A percentile compares a stretch with the other conserved stretches of the same genome.
phyloP scores from a whole-genome alignment of 2,797 vertebrate species.

The Schizothorax lantsangensis region DNA sequence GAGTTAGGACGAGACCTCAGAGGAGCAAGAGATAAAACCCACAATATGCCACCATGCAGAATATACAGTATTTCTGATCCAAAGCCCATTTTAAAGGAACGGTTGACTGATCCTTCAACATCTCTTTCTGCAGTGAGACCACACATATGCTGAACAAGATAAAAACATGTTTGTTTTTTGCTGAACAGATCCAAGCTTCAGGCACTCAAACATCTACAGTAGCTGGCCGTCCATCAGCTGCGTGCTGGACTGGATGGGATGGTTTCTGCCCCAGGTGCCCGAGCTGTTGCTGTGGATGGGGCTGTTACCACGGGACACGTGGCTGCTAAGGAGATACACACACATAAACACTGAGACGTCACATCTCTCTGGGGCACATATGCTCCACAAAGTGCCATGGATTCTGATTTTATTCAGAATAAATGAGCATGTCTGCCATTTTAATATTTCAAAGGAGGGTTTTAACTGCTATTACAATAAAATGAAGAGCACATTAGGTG shows the following conservation, averaged over 20 bases:
- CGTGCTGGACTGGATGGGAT: neutral
- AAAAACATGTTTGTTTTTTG: neutral
- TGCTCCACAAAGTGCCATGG: neutral
- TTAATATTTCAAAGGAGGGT: neutral
- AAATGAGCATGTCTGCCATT: neutral
- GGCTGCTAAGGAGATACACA: slow-evolving; percentile 34
- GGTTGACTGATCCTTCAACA: neutral
- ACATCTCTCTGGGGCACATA: slow-evolving; percentile 16
- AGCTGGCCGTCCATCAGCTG: slow-evolving; percentile 66
- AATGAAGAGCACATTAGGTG: neutral
- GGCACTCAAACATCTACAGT: slow-evolving; percentile 64
- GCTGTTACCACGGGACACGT: slow-evolving; percentile 72
- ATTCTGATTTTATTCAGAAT: neutral
- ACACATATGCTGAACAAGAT: slow-evolving; percentile 1
- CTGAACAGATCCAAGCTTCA: neutral
- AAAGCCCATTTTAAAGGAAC: neutral
- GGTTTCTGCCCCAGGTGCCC: slow-evolving; percentile 71
- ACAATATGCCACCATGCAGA: neutral
- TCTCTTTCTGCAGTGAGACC: neutral
- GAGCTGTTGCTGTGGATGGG: slow-evolving; percentile 83
- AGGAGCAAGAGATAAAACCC: slow-evolving; percentile 19
- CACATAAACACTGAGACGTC: slow-evolving; percentile 24
- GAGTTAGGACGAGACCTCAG: slow-evolving; percentile 28
- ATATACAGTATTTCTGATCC: slow-evolving; percentile 2
- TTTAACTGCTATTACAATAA: neutral